These are phyloP conservation scores for Rostratula benghalensis DNA, from an alignment of 2,113 vertebrate genomes.

Conservation along the genomic window DNA sequence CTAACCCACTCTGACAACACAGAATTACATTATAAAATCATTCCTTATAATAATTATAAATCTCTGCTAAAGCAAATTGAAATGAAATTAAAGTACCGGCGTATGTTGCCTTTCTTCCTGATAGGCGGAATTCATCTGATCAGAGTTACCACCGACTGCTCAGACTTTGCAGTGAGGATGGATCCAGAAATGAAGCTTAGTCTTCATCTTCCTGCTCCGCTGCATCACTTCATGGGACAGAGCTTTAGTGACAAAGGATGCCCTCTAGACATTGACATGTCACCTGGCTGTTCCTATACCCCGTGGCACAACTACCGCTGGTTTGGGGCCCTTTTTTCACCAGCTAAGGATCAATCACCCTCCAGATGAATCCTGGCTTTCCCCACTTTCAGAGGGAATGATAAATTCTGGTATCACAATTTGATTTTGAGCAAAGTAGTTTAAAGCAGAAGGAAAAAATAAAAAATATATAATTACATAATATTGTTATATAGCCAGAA, in stretches of 20 bases:
- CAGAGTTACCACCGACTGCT: not conserved
- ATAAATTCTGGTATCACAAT: not conserved
- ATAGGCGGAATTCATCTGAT: slow-evolving; percentile 18
- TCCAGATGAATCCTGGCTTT: not conserved
- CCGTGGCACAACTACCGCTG: not conserved
- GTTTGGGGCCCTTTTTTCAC: not conserved
- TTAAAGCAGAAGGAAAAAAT: not conserved
- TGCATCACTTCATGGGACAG: not conserved
- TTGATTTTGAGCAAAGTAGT: not conserved
- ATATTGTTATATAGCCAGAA: not conserved
- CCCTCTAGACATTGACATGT: not conserved
- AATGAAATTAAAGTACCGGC: slow-evolving; percentile 42
- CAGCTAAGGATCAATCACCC: not conserved
- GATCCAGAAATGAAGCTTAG: not conserved
- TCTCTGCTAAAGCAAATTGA: slow-evolving; percentile 62
- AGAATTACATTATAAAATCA: slow-evolving; percentile 60
- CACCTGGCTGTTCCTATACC: not conserved
- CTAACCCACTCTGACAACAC: slow-evolving; percentile 66
- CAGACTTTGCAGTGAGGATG: not conserved
- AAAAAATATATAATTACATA: not conserved
- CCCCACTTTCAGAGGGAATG: not conserved
- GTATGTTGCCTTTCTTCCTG: not conserved
- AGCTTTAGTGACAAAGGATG: not conserved
- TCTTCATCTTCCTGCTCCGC: not conserved
- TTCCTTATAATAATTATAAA: slow-evolving; percentile 65